Percentiles rank a stretch among this genome's conserved stretches.
phyloP scores from a whole-genome alignment of 2,113 vertebrate genomes.

The Emberiza fucata region DNA sequence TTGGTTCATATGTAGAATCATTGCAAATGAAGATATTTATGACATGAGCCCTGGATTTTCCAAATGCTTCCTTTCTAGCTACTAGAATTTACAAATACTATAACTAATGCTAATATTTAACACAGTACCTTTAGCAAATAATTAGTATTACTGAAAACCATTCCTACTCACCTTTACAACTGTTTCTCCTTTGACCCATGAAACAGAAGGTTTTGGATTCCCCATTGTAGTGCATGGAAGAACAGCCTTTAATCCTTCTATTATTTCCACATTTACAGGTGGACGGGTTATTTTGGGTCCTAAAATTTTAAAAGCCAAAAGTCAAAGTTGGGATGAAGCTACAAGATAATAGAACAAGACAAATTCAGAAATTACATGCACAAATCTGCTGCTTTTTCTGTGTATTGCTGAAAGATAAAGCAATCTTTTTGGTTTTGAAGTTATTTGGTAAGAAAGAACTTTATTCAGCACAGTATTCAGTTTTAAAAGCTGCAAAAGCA shows the following conservation, averaged over 20 bases:
- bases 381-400: not conserved
- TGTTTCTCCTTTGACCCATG: constrained; percentile 92
- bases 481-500: not conserved
- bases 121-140: not conserved
- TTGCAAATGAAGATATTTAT: not conserved
- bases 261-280: constrained; percentile 86
- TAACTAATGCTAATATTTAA: not conserved
- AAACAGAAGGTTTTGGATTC: constrained; percentile 93
- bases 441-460: not conserved
- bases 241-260: constrained; percentile 92
- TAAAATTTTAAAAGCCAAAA: constrained; percentile 65
- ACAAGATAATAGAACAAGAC: not conserved
- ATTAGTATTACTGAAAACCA: not conserved
- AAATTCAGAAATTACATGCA: not conserved
- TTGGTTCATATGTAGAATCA: not conserved
- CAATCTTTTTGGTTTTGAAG: not conserved
- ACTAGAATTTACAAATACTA: not conserved
- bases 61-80: not conserved
- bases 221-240: constrained; percentile 91
- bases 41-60: not conserved
- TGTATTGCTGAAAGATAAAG: not conserved
- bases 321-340: not conserved
- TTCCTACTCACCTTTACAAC: constrained; percentile 81
- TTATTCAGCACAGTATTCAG: not conserved
- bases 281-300: constrained; percentile 95